These are phyloP conservation scores for Campylorhamphus procurvoides DNA, from an alignment of 2,113 vertebrate species.

Conservation along the genomic window DNA sequence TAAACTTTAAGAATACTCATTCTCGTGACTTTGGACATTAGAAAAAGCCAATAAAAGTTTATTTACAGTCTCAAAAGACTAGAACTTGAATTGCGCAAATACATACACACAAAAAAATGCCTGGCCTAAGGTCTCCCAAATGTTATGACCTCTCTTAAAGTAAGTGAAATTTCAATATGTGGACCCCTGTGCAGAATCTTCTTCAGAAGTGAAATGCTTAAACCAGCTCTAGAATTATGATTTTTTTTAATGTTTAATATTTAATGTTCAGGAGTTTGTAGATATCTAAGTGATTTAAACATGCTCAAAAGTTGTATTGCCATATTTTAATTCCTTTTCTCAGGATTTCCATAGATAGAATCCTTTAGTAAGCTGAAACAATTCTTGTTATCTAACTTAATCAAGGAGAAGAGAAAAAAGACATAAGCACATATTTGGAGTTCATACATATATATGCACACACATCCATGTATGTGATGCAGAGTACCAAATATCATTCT, in stretches of 20 bases:
- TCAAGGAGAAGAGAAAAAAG: rapidly evolving
- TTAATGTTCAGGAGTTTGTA: background rate
- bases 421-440: background rate
- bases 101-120: background rate
- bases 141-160: background rate
- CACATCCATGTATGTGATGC: background rate
- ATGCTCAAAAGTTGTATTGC: background rate
- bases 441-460: background rate
- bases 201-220: background rate
- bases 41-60: background rate
- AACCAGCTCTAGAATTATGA: background rate
- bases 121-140: background rate
- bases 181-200: background rate
- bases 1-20: background rate
- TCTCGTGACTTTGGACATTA: background rate
- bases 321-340: background rate
- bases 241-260: background rate
- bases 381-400: background rate
- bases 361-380: background rate
- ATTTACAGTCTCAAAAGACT: background rate
- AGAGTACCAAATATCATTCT: background rate
- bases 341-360: background rate
- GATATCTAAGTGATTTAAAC: background rate
- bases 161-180: background rate
- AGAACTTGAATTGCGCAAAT: background rate